phyloP scores from a whole-genome alignment of 2,888 invertebrate genomes.

The Andrena hattorfiana region DNA sequence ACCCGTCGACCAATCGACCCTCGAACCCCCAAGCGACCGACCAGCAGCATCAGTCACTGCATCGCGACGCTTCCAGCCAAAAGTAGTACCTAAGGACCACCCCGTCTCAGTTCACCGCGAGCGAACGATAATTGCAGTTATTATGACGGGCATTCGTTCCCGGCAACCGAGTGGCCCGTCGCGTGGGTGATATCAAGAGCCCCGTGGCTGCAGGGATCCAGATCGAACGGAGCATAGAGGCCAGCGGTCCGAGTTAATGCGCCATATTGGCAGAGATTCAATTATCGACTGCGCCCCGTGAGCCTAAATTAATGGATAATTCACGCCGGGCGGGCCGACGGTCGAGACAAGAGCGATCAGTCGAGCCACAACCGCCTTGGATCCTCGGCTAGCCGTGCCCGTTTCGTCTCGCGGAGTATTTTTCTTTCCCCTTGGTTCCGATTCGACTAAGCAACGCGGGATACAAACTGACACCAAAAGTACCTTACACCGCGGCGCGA shows the following conservation, averaged over 20 bases:
- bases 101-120: conserved; percentile 2
- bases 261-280: conserved; percentile 39
- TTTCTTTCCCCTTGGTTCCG: background rate
- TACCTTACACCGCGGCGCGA: background rate
- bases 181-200: background rate
- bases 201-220: background rate
- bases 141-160: conserved; percentile 3
- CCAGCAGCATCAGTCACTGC: conserved; percentile 27
- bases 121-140: conserved; percentile 4
- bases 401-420: background rate
- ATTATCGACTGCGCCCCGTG: conserved; percentile 12
- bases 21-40: background rate
- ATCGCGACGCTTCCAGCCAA: conserved; percentile 23
- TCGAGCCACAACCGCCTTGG: background rate
- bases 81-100: conserved; percentile 28
- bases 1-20: conserved; percentile 19
- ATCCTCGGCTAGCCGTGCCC: background rate
- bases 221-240: conserved; percentile 9
- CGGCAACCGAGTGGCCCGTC: conserved; percentile 13
- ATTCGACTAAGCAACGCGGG: background rate
- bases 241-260: conserved; percentile 18
- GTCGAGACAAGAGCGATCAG: conserved; percentile 6
- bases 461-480: background rate
- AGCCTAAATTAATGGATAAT: conserved; percentile 6
- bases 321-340: background rate